Conservation (phyloP, 2,888 invertebrate genomes). For the Noctua janthina region DNA sequence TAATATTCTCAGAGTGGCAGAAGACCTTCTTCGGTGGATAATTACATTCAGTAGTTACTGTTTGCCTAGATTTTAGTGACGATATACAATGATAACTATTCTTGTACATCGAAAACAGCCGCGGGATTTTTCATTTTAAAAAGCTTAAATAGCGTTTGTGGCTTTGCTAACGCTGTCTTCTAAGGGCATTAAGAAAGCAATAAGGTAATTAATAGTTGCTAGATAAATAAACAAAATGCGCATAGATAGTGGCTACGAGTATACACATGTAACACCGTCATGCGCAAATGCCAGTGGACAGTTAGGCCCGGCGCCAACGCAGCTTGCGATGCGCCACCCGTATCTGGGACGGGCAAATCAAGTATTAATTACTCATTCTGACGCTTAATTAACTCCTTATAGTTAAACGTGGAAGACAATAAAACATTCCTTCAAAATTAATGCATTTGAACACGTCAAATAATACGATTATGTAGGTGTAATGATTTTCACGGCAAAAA, state of each 20-base stretch:
- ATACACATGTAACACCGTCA: constrained; percentile 73
- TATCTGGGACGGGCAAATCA: constrained; percentile 87
- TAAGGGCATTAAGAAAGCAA: constrained; percentile 35
- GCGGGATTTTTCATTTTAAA: constrained; percentile 16
- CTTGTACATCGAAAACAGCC: constrained; percentile 31
- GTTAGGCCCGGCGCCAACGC: constrained; percentile 87
- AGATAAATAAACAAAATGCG: constrained; percentile 62
- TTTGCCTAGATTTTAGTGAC: constrained; percentile 52
- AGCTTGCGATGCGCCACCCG: constrained; percentile 87
- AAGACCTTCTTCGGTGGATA: constrained; percentile 59
- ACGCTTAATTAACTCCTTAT: constrained; percentile 81
- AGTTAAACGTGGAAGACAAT: constrained; percentile 60
- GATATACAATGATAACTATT: constrained; percentile 23
- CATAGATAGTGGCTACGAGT: constrained; percentile 62
- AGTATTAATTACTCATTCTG: constrained; percentile 86
- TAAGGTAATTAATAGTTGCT: constrained; percentile 54
- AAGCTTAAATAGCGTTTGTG: background rate
- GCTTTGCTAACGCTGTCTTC: constrained; percentile 16
- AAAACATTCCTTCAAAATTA: constrained; percentile 54
- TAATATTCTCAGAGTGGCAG: constrained; percentile 56
- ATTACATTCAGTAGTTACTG: constrained; percentile 51
- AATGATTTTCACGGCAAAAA: background rate
- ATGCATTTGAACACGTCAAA: constrained; percentile 15
- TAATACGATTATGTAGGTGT: background rate
- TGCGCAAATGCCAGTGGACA: constrained; percentile 86